These are phyloP conservation scores for Pomatorhinus ruficollis DNA, from an alignment of 2,113 vertebrate genomes.

Conservation along the genomic window DNA sequence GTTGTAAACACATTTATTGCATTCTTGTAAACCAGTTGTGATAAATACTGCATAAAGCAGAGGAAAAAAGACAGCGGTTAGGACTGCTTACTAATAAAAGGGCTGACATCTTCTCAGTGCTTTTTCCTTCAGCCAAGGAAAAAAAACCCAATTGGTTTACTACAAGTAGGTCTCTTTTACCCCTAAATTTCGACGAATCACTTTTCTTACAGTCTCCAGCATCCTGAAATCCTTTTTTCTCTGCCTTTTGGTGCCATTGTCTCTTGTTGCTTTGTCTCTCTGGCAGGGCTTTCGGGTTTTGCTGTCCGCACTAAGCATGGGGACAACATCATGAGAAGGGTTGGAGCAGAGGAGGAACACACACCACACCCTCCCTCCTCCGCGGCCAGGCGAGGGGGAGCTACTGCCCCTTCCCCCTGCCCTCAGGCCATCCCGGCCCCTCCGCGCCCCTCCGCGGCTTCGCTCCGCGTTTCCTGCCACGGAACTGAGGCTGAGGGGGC, in stretches of 20 bases:
- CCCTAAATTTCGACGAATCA: not conserved
- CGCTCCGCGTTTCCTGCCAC: not conserved
- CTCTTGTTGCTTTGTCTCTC: slow-evolving; percentile 31
- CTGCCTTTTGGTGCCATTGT: slow-evolving; percentile 3
- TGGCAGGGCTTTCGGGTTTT: not conserved
- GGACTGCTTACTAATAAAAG: not conserved
- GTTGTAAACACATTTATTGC: slow-evolving; percentile 8
- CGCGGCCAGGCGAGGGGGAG: not conserved
- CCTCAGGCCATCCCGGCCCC: not conserved
- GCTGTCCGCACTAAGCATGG: not conserved
- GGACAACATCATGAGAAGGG: not conserved
- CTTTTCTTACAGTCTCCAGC: not conserved
- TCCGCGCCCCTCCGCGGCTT: not conserved
- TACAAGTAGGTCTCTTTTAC: not conserved
- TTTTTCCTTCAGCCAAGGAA: not conserved
- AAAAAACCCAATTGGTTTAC: not conserved
- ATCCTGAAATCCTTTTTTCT: not conserved
- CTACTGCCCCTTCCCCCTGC: not conserved
- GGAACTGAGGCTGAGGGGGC: not conserved
- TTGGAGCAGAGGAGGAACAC: not conserved
- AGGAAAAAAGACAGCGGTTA: not conserved
- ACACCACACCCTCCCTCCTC: not conserved
- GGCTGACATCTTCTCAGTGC: not conserved
- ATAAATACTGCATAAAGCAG: not conserved
- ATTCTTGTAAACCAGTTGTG: not conserved